Evolutionary conservation across 1,140 invertebrate genomes (phyloP), one percentile per base, ranked within the genome.

Genomic region (silkworm (Bombyx mori)): DNA sequence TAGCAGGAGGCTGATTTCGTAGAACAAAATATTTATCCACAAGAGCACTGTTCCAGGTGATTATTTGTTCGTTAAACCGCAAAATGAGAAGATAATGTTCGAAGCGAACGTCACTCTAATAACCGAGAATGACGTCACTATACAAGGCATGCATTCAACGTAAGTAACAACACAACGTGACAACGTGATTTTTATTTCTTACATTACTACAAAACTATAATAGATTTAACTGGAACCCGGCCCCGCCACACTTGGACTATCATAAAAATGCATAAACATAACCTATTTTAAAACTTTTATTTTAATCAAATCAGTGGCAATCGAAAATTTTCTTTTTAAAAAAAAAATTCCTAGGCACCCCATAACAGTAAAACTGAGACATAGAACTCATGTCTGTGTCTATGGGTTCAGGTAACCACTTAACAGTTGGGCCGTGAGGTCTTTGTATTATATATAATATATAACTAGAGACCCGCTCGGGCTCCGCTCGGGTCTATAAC

Each of bases 71-170:
- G 59, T 88, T 44, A 69, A 66, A 10, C 70, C 77, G 1, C 12
- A 55, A n/a, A 61, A 59, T 18, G 42, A 60, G 9, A 52, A 70
- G 26, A 60, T 73, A 2, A 76, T 87, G 60, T 94, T 92, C 71
- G 91, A 94, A 83, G 93, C 93, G n/a, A 90, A 77, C 60, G 90
- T 96, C 56, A 92, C 93, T 66, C 90, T 92, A 73, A 90, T 94
- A 10, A 77, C 79, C 42, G 89, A 88, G 42, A 88, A 83, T 43
- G 82, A 89, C 51, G 86, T 95, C 10, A 82, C 88, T 10, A 66
- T 95, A 3, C 91, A 91, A 8, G 58, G 65, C 70, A 92, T 95
- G 52, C 88, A 91, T 69, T 53, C 60, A 9, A 56, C 56, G 80
- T 82, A 65, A 73, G 71, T 70, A 46, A 18, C 12, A 18, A 18